Percentiles rank a stretch among this genome's conserved stretches.
phyloP scores from a whole-genome alignment of 2,797 vertebrate species.

The Gymnopithys bicolor region DNA sequence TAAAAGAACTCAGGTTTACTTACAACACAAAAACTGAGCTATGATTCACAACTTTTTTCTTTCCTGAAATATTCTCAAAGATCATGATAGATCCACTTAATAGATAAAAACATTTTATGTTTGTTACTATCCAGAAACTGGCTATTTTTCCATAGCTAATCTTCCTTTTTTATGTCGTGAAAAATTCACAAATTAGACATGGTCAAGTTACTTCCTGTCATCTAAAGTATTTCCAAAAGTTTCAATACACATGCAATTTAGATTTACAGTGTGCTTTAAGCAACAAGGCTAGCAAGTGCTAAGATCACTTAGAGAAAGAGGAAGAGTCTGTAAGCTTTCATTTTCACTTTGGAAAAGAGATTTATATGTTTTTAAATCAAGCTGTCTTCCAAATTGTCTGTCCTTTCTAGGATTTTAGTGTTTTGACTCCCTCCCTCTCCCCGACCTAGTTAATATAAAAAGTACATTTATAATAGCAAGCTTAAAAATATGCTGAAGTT shows the following conservation, averaged over 20 bases:
- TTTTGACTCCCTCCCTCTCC: background rate
- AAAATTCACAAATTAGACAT: background rate
- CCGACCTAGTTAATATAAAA: background rate
- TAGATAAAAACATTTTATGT: background rate
- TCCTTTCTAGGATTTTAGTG: background rate
- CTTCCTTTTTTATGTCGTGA: background rate
- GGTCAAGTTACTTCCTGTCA: background rate
- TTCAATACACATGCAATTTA: background rate
- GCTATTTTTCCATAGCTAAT: background rate
- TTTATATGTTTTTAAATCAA: background rate
- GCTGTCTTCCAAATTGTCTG: background rate
- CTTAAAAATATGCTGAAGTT: background rate
- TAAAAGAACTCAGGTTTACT: constrained; percentile 49
- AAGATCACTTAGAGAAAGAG: background rate
- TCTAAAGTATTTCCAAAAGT: background rate
- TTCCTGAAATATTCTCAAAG: background rate
- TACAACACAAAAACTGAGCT: constrained; percentile 38
- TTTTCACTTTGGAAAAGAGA: background rate
- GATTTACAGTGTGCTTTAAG: background rate
- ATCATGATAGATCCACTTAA: constrained; percentile 36
- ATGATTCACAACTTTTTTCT: constrained; percentile 18
- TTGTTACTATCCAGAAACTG: background rate
- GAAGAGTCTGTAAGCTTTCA: background rate
- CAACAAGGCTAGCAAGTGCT: background rate
- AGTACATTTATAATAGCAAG: background rate